Evolutionary conservation across 2,797 vertebrate species (phyloP), one percentile per base, ranked within the genome.

Genomic region (Botia almorhae): DNA sequence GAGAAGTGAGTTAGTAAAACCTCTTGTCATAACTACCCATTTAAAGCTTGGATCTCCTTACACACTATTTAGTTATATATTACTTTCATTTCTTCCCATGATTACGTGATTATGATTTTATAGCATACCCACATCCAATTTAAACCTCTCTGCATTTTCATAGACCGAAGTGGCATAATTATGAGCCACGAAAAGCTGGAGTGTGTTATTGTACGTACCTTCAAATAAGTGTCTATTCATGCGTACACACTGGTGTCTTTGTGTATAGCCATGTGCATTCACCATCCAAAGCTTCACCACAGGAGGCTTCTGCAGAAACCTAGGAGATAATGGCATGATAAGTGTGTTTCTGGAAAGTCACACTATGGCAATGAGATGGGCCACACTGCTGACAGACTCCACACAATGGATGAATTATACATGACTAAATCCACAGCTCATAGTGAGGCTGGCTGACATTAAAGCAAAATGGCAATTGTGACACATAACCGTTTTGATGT

Each of bases 381-480:
- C 79, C 72, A 63, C 39, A 61, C 75, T 71, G 55, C 55, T 67
- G 65, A 69, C 58, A 80, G 46, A 60, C 83, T 61, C 12, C 58
- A 68, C 63, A 60, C 53, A 56, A 58, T 12, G 60, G 7, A 80
- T 85, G 81, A 88, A 85, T 85, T 85, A 82, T 81, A 84, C 81
- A 86, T 84, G 76, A 83, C 63, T 55, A 60, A 81, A 74, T 53
- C 77, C 14, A 19, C 67, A 61, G 46, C 74, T 67, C 16, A 70
- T 56, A 79, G 70, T 65, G 50, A 82, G 77, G 77, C 36, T 78
- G 80, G 50, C 83, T 79, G 69, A 83, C 81, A 86, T 88, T 86
- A 83, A 86, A 72, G 43, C 69, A 68, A 87, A 86, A 87, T 84
- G 87, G 85, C 83, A 87, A 85, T 86, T 84, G 82, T 86, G 83